Evolutionary conservation across 23 tunicate genomes (phyloP).

Genomic region (Aplidium turbinatum): DNA sequence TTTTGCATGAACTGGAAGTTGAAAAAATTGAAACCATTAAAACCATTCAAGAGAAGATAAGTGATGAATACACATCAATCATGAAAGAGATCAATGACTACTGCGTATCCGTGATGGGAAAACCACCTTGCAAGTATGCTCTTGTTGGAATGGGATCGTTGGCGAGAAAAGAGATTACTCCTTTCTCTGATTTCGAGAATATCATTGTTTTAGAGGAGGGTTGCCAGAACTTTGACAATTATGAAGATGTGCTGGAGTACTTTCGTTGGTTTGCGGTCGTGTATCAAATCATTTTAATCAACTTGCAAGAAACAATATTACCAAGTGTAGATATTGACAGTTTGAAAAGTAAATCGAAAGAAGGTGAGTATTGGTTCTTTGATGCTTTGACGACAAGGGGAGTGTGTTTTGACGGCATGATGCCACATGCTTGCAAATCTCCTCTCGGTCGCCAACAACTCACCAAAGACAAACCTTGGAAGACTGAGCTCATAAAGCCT

Average conservation of each 20-base stretch:
- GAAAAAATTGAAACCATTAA: neutral
- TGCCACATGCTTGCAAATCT: conserved; percentile 30
- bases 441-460: conserved; percentile 41
- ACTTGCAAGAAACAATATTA: conserved; percentile 5
- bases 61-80: conserved; percentile 2
- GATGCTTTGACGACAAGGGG: conserved; percentile 37
- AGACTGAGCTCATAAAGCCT: conserved; percentile 35
- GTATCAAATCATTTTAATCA: too few species aligned
- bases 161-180: neutral
- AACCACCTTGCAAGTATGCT: conserved; percentile 10
- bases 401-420: conserved; percentile 40
- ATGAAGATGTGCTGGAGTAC: neutral
- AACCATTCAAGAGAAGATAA: neutral
- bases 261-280: conserved; percentile 11
- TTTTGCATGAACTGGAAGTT: neutral
- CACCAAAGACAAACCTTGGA: conserved; percentile 10
- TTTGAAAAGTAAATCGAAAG: neutral
- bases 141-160: neutral
- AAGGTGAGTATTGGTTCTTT: conserved; percentile 28
- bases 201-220: conserved; percentile 5
- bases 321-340: neutral
- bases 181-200: conserved; percentile 6
- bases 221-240: neutral
- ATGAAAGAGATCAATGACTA: neutral
- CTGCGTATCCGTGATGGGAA: conserved; percentile 9